Base-by-base conservation (phyloP, 2,888 invertebrate species). In the Ophioninae sp. region DNA sequence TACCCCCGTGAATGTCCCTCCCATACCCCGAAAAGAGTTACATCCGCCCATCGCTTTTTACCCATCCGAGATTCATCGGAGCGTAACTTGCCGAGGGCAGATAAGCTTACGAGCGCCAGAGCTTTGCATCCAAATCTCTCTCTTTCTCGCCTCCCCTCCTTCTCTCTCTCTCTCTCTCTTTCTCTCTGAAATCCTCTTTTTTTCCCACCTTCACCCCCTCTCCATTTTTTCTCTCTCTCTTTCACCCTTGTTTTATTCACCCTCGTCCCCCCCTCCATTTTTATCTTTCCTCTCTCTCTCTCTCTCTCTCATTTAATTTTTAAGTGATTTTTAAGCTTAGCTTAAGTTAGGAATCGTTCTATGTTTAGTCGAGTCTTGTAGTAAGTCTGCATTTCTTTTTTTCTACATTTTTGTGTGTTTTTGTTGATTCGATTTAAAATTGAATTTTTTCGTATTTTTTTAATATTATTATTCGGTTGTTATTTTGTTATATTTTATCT, bases 71-170 rank as follows among this genome's bases (percentile, higher is more conserved):
- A 84, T 79, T 82, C 81, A 82, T 82, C 81, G 81, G 65, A 82
- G 81, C 81, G 77, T 79, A 79, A 79, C 79, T 73, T 77, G 81
- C 81, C 81, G 73, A 76, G 68, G 69, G 68, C 81, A 82, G 84
- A 84, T 84, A 84, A 82, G 84, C 84, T 79, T 56, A 73, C 51
- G 76, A 72, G 75, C 41, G 41, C 68, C 76, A 76, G 68, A 79
- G 68, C 68, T 74, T 68, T 67, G 78, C 69, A 71, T 58, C 79
- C 23, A 44, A 72, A 39, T 64, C 56, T 58, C 61, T 61, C 51
- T 64, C 59, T 23, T 37, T n/a, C 51, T 6, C 41, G 22, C 59
- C 13, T 39, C 37, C 37, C 39, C 59, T n/a, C 37, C 39, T 23
- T 37, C 37, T 41, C 44, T 20, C 67, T n/a, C 73, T 59, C 39